These are phyloP conservation scores for Benthochromis sp. DNA, from an alignment of 2,113 vertebrate genomes.

Conservation along the genomic window DNA sequence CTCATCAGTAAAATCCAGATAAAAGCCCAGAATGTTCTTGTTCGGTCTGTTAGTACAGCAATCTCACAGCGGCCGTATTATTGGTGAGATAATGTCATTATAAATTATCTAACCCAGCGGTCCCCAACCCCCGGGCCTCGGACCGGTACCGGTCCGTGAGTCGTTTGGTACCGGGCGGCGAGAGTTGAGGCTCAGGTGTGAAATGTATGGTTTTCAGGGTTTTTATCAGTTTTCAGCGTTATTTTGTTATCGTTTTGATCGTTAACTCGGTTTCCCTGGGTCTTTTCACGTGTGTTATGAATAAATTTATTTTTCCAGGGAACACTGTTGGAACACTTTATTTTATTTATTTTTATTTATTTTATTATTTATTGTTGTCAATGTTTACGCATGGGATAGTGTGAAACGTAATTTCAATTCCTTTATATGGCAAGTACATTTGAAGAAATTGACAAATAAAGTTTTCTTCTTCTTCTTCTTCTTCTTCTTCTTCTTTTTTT, in stretches of 20 bases:
- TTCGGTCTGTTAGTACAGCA: fast-evolving
- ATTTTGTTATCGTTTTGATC: not conserved
- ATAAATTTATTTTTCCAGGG: no score
- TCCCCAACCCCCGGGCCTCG: not conserved
- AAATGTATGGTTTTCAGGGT: fast-evolving
- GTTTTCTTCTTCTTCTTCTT: no score
- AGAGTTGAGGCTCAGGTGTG: not conserved
- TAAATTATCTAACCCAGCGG: fast-evolving
- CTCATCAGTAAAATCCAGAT: not conserved
- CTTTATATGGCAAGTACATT: no score
- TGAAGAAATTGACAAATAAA: no score
- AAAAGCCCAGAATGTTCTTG: not conserved
- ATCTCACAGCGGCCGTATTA: not conserved
- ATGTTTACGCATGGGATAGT: no score
- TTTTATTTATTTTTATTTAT: no score
- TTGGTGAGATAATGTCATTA: not conserved
- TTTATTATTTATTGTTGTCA: no score
- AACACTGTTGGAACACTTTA: no score
- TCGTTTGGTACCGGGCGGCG: fast-evolving
- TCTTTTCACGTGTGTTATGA: not conserved
- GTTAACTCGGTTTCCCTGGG: fast-evolving
- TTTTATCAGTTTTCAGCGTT: not conserved
- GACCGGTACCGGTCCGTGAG: not conserved
- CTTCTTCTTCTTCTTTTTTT: fast-evolving
- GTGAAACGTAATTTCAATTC: no score